These are phyloP conservation scores for Oostethus manadensis DNA, from an alignment of 2,113 vertebrate genomes.

Conservation along the genomic window DNA sequence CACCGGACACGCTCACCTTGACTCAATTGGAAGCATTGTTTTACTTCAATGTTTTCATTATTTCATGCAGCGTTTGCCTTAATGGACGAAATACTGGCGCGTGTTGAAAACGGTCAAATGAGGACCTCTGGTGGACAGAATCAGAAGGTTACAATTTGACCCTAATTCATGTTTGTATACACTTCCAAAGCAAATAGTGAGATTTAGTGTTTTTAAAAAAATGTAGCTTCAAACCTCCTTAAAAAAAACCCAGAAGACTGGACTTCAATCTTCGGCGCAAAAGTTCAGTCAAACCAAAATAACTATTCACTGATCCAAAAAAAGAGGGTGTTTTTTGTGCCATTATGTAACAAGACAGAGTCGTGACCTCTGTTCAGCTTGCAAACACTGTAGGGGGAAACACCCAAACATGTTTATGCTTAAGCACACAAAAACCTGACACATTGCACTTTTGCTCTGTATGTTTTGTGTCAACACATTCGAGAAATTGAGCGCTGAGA, in stretches of 20 bases:
- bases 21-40: too few relatives aligned
- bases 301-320: background rate
- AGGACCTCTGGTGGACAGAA: slow-evolving; percentile 31
- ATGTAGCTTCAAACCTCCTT: background rate
- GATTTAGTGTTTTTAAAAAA: background rate
- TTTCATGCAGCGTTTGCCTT: too few relatives aligned
- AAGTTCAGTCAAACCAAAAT: background rate
- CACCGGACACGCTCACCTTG: too few relatives aligned
- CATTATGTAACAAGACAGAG: background rate
- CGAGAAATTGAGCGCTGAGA: too few relatives aligned
- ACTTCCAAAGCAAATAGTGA: background rate
- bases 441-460: too few relatives aligned
- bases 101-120: background rate
- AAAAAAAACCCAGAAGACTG: background rate
- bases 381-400: background rate
- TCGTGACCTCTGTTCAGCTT: background rate
- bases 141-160: too few relatives aligned
- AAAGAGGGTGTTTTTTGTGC: background rate
- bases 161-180: background rate
- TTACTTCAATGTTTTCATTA: too few relatives aligned
- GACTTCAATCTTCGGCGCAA: background rate
- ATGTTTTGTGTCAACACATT: too few relatives aligned
- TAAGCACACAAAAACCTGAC: background rate
- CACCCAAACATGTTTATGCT: background rate
- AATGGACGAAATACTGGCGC: background rate